Evolutionary conservation across 2,888 invertebrate genomes (phyloP), one percentile per base, ranked within the genome.

Genomic region (Hirtodrosophila histrioides): DNA sequence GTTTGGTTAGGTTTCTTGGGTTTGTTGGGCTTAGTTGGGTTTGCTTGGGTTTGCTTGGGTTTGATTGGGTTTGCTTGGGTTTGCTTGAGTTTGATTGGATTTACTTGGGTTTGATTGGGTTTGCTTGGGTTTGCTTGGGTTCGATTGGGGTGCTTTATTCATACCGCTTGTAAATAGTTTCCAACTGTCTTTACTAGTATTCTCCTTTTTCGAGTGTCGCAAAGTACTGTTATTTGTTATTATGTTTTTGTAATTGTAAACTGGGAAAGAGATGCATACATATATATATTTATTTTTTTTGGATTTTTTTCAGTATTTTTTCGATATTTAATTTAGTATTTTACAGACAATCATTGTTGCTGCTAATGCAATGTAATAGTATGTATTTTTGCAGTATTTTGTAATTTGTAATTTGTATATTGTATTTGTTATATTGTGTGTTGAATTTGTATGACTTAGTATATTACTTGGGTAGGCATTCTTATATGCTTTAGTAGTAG

Each of bases 101-200:
- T 46, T 27, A 55, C 3, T 27, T 27, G 6, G 27, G 27, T 27
- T 17, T 24, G 8, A 27, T 37, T 64, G 31, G 7, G 43, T 36
- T 41, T 24, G 10, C 43, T 9, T 33, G 23, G 12, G 10, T 44
- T 43, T 35, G 55, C 0, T 31, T 31, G 7, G 7, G 7, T 64
- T n/a, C 49, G 17, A 1, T 17, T 17, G 17, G 49, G 45, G 35
- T 64, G 44, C 49, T 66, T 37, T 65, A 45, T 29, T 57, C 36
- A 48, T 55, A 49, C 53, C 58, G 44, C 55, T 75, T 73, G 76
- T 73, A 73, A 73, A 73, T 73, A 73, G 76, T 73, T 61, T 65
- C 73, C 71, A 75, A 73, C 75, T 70, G 75, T 53, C 23, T 51
- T 62, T 55, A 17, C 49, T 50, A 69, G 54, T 58, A 41, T 54